Evolutionary conservation across 2,888 invertebrate species (phyloP).

Genomic region (Orthosia gracilis): DNA sequence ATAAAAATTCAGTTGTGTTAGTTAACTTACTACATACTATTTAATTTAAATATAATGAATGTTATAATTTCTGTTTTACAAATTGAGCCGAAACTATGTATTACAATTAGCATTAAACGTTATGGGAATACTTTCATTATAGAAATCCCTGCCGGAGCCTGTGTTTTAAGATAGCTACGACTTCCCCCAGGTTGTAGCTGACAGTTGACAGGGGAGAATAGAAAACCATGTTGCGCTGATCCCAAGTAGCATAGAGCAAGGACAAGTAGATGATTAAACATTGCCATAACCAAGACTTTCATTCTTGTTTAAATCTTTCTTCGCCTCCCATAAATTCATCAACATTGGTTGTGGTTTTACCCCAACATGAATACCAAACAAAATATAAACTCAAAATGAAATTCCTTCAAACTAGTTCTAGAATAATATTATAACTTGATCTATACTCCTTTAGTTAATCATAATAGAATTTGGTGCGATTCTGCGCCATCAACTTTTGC

Average conservation of each 20-base stretch:
- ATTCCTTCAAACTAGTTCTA: conserved; percentile 27
- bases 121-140: too few relatives aligned
- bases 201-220: too few relatives aligned
- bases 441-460: conserved; percentile 33
- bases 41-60: background rate
- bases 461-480: conserved; percentile 46
- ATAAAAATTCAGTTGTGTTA: background rate
- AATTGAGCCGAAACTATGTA: too few relatives aligned
- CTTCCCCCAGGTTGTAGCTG: too few relatives aligned
- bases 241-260: too few relatives aligned
- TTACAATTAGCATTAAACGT: too few relatives aligned
- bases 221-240: too few relatives aligned
- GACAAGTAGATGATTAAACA: too few relatives aligned
- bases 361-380: conserved; percentile 1
- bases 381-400: conserved; percentile 17
- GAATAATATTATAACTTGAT: conserved; percentile 17
- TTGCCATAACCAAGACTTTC: background rate
- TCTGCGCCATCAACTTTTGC: conserved; percentile 36
- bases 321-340: background rate
- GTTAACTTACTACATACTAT: background rate
- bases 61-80: background rate
- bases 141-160: too few relatives aligned
- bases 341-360: background rate
- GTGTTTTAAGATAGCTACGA: too few relatives aligned
- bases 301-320: background rate